These are phyloP conservation scores for Tonatia bakeri DNA, from an alignment of 2,113 vertebrate species.

Conservation along the genomic window DNA sequence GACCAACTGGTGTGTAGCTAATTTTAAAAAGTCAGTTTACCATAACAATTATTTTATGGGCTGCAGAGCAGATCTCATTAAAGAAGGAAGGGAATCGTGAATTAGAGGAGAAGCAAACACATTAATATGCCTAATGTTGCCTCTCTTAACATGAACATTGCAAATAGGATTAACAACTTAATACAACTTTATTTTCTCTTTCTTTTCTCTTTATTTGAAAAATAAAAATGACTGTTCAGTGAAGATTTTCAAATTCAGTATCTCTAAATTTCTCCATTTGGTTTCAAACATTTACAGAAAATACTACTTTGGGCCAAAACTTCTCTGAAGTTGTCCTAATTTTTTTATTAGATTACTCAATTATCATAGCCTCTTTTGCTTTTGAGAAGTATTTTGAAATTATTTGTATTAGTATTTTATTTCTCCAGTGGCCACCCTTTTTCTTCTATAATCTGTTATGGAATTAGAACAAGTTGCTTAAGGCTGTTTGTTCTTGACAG, in stretches of 20 bases:
- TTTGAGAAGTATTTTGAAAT: constrained; percentile 54
- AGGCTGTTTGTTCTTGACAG: constrained; percentile 55
- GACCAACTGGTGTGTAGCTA: constrained; percentile 87
- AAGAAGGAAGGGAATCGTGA: constrained; percentile 79
- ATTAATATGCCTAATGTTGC: constrained; percentile 75
- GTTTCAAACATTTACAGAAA: neutral
- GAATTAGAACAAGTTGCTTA: constrained; percentile 22
- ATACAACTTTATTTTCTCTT: constrained; percentile 61
- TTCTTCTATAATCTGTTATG: constrained; percentile 47
- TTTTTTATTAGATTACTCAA: constrained; percentile 41
- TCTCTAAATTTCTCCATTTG: constrained; percentile 37
- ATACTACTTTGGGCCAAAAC: constrained; percentile 17
- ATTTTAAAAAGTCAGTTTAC: constrained; percentile 88
- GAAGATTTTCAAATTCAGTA: neutral
- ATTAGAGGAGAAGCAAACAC: constrained; percentile 78
- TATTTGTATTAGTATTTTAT: constrained; percentile 37
- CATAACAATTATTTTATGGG: constrained; percentile 87
- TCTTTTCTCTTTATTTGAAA: constrained; percentile 59
- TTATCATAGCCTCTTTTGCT: neutral
- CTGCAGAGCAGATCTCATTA: constrained; percentile 84
- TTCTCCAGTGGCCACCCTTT: constrained; percentile 29
- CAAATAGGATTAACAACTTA: constrained; percentile 74
- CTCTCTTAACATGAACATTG: constrained; percentile 72
- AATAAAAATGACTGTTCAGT: neutral
- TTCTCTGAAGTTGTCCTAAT: neutral